A percentile compares a stretch with the other conserved stretches of the same genome.
Conservation (phyloP, 2,113 vertebrate species). For the Scytalopus superciliaris region DNA sequence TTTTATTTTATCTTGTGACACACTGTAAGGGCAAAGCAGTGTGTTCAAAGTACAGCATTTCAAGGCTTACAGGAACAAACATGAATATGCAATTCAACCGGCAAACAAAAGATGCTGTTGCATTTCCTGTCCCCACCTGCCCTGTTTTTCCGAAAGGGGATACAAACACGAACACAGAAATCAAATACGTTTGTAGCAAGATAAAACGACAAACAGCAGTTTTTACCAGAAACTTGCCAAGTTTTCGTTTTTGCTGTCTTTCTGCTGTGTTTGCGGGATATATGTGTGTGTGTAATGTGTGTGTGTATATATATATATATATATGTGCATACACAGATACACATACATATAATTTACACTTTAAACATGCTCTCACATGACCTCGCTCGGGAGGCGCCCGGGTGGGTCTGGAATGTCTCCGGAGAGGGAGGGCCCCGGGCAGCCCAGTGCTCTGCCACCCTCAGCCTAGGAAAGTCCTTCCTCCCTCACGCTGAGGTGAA, state of each 20-base stretch:
- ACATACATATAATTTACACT: background rate
- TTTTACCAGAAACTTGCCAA: background rate
- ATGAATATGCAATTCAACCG: fast-evolving
- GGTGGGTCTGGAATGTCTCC: background rate
- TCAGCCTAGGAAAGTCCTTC: too few relatives aligned
- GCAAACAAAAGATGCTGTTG: background rate
- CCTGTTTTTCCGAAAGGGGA: background rate
- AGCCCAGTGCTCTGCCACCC: background rate
- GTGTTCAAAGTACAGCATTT: background rate
- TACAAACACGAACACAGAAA: background rate
- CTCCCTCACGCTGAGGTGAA: background rate
- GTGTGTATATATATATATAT: too few relatives aligned
- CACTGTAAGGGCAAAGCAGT: background rate
- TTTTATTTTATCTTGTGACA: background rate
- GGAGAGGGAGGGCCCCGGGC: background rate
- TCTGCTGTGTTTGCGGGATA: background rate
- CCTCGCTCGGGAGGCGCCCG: background rate
- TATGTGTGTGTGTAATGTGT: too few relatives aligned
- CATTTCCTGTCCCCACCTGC: background rate
- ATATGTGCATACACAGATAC: background rate
- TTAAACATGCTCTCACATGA: background rate
- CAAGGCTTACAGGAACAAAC: background rate
- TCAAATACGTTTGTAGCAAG: fast-evolving
- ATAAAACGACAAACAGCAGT: background rate
- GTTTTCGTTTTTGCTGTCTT: background rate